Percentiles rank a stretch among this genome's conserved stretches.
Evolutionary conservation across 2,888 invertebrate genomes (phyloP).

Genomic region (Drosophila paranaensis): DNA sequence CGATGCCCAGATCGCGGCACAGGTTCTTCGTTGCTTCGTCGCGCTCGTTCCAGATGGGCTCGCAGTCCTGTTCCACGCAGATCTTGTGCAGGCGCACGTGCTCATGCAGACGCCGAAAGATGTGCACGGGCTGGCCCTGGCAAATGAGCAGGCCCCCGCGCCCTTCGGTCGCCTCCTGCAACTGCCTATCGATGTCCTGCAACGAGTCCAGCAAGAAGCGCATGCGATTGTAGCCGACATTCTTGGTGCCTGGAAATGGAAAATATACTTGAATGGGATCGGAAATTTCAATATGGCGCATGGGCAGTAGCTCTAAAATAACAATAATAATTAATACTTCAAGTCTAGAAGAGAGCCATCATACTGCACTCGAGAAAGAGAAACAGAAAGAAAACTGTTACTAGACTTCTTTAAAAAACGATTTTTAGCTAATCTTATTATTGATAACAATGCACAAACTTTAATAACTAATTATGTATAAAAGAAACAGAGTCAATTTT

Average conservation of each 20-base stretch:
- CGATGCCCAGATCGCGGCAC: conserved; percentile 86
- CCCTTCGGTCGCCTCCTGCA: conserved; percentile 83
- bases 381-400: too few species aligned
- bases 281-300: not conserved
- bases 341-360: too few species aligned
- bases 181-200: conserved; percentile 87
- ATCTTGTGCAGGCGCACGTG: conserved; percentile 86
- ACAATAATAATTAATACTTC: not conserved
- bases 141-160: conserved; percentile 88
- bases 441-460: too few species aligned
- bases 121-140: conserved; percentile 87
- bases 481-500: too few species aligned
- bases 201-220: conserved; percentile 89
- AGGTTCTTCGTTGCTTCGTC: conserved; percentile 87
- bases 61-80: conserved; percentile 89
- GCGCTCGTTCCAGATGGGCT: conserved; percentile 89
- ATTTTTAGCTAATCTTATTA: too few species aligned
- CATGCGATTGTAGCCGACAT: conserved; percentile 89
- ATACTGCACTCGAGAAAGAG: too few species aligned
- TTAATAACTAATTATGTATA: too few species aligned
- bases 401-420: too few species aligned
- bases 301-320: not conserved
- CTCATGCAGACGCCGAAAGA: conserved; percentile 87
- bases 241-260: conserved; percentile 86
- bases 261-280: too few species aligned